These are phyloP conservation scores for Macropodus opercularis DNA, from an alignment of 2,797 vertebrate species.

Conservation along the genomic window DNA sequence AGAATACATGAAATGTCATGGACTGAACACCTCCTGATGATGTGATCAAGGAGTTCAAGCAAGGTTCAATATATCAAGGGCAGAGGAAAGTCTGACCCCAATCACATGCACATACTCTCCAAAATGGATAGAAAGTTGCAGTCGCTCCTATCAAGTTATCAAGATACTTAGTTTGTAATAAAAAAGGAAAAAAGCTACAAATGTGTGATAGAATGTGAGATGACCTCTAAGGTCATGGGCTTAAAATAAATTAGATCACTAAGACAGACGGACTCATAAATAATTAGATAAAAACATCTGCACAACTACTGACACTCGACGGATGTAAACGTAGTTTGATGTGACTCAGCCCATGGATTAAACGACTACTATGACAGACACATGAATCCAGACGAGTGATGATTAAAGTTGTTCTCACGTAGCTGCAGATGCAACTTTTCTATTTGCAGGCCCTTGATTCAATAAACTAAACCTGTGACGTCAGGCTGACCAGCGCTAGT, in stretches of 20 bases:
- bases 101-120: too few relatives aligned
- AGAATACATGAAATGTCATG: too few relatives aligned
- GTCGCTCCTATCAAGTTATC: too few relatives aligned
- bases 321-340: conserved; percentile 26
- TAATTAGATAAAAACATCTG: too few relatives aligned
- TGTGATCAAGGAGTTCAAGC: too few relatives aligned
- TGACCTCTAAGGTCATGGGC: conserved; percentile 23
- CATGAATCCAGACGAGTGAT: not conserved
- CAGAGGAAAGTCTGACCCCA: too few relatives aligned
- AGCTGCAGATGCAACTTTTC: not conserved
- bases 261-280: conserved; percentile 24
- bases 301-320: not conserved
- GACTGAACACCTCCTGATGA: too few relatives aligned
- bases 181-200: too few relatives aligned
- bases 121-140: too few relatives aligned
- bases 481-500: too few relatives aligned
- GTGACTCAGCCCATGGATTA: not conserved
- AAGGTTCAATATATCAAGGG: too few relatives aligned
- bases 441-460: not conserved
- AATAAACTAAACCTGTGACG: not conserved
- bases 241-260: conserved; percentile 33
- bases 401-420: too few relatives aligned
- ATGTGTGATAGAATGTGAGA: not conserved
- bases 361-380: not conserved
- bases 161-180: not conserved